These are phyloP conservation scores for Drosophila sproati DNA, from an alignment of 1,140 invertebrate species.

Conservation along the genomic window DNA sequence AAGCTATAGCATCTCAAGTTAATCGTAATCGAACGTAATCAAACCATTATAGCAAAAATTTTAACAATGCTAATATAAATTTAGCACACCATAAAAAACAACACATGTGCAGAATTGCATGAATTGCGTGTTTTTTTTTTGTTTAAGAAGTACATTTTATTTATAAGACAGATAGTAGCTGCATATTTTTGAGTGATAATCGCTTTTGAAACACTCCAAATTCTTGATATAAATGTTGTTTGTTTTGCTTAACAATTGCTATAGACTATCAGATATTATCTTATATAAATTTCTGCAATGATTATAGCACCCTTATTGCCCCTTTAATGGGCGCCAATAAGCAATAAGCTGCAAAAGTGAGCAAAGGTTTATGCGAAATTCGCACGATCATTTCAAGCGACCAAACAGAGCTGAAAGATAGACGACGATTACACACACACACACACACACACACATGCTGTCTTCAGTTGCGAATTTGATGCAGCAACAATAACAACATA, in stretches of 20 bases:
- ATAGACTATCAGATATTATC: neutral
- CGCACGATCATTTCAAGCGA: slow-evolving; percentile 32
- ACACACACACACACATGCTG: slow-evolving; percentile 25
- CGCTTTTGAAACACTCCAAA: no score
- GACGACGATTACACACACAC: slow-evolving; percentile 19
- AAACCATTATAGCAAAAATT: neutral
- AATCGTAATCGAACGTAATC: no score
- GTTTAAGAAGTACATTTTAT: no score
- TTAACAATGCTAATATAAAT: neutral
- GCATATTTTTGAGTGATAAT: neutral
- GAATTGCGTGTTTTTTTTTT: neutral
- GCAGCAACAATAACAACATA: slow-evolving; percentile 33
- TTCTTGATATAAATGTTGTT: no score
- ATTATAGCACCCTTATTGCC: slow-evolving; percentile 29
- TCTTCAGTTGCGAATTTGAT: slow-evolving; percentile 58
- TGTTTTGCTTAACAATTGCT: no score
- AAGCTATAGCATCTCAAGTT: no score
- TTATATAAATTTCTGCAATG: slow-evolving; percentile 24
- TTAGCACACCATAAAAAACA: neutral
- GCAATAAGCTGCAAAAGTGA: slow-evolving; percentile 8
- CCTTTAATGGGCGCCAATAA: slow-evolving; percentile 10
- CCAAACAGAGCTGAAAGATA: slow-evolving; percentile 37
- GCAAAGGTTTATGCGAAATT: slow-evolving; percentile 10
- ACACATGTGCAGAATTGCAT: neutral
- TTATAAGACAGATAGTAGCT: neutral